A percentile compares a stretch with the other conserved stretches of the same genome.
Evolutionary conservation across 2,797 vertebrate species (phyloP).

Genomic region (Cryptoblepharus egeriae): DNA sequence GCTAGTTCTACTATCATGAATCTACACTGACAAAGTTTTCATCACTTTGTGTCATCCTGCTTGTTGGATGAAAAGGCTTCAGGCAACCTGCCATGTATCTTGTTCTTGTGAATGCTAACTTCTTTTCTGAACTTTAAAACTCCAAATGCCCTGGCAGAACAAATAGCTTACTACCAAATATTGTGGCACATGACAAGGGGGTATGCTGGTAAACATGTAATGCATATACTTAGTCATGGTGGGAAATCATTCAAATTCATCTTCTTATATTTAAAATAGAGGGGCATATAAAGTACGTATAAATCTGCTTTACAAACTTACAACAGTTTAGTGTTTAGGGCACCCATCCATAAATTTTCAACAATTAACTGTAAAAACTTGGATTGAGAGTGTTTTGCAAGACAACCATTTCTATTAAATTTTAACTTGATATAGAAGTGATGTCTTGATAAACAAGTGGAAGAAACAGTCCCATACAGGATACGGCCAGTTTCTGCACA

Average conservation of each 20-base stretch:
- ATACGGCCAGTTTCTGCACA: no score
- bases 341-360: background rate
- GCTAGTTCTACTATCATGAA: conserved; percentile 51
- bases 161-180: conserved; percentile 23
- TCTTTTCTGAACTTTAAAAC: conserved; percentile 56
- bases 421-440: no score
- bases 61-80: conserved; percentile 51
- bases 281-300: background rate
- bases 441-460: no score
- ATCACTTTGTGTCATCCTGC: conserved; percentile 40
- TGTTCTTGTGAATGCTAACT: conserved; percentile 54
- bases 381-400: no score
- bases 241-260: background rate
- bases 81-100: conserved; percentile 17
- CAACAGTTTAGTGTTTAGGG: background rate
- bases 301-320: background rate
- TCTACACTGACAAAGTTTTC: conserved; percentile 44
- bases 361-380: no score
- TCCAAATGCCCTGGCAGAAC: conserved; percentile 30
- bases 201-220: conserved; percentile 7
- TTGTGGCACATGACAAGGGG: conserved; percentile 18
- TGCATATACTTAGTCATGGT: background rate
- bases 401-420: no score
- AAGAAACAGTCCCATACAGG: no score
- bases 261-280: background rate